phyloP scores from a whole-genome alignment of 2,797 vertebrate genomes.

The Spheniscus humboldti region DNA sequence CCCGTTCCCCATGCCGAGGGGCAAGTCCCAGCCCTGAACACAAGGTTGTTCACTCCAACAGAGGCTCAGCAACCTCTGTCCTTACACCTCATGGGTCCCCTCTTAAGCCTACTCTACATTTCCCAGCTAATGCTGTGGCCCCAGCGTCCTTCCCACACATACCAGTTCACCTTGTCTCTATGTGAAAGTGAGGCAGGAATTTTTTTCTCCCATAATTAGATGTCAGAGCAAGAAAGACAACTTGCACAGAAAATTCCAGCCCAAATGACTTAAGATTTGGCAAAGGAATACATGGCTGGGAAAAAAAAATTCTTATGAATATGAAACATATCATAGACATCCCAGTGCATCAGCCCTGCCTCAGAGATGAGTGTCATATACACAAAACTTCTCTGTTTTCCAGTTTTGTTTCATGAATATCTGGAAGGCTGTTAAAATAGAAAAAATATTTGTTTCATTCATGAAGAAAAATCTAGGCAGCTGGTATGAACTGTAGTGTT shows the following conservation, averaged over 20 bases:
- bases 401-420: not conserved
- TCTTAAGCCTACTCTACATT: rapidly evolving
- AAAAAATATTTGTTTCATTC: not conserved
- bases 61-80: not conserved
- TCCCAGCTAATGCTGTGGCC: not conserved
- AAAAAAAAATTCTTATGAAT: not conserved
- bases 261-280: not conserved
- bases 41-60: not conserved
- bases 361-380: rapidly evolving
- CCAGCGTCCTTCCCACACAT: not conserved
- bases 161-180: not conserved
- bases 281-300: not conserved
- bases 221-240: not conserved
- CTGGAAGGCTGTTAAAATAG: not conserved
- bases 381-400: not conserved
- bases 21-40: not conserved
- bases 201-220: not conserved
- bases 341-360: not conserved
- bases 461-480: not conserved
- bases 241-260: not conserved
- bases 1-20: not conserved
- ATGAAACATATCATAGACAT: rapidly evolving
- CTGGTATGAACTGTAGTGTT: rapidly evolving
- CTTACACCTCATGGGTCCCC: not conserved
- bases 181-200: rapidly evolving